Conservation (phyloP, 2,888 invertebrate genomes). For the Acanthoscelides obtectus region DNA sequence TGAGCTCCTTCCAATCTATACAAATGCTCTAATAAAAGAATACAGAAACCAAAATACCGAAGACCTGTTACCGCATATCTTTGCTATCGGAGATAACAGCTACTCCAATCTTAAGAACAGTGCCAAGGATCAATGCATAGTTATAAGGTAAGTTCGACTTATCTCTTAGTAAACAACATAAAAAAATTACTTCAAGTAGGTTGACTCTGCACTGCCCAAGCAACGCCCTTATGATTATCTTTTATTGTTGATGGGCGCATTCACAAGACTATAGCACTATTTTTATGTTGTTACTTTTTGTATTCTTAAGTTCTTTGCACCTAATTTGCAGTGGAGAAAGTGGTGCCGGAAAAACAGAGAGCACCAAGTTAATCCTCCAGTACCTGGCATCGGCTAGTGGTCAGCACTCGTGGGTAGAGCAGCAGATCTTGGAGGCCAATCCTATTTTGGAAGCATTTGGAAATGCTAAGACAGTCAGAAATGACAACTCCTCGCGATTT, state of each 20-base stretch:
- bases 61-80: conserved; percentile 90
- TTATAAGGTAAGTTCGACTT: conserved; percentile 69
- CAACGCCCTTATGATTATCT: no score
- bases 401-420: conserved; percentile 96
- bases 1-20: conserved; percentile 91
- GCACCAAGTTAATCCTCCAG: conserved; percentile 89
- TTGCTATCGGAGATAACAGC: conserved; percentile 90
- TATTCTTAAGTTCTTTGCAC: no score
- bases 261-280: no score
- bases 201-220: no score
- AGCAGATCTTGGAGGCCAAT: conserved; percentile 95
- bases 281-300: no score
- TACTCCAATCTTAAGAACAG: conserved; percentile 75
- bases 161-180: no score
- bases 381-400: conserved; percentile 91
- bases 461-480: conserved; percentile 92
- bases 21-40: conserved; percentile 76
- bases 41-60: conserved; percentile 80
- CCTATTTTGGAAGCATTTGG: conserved; percentile 96
- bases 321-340: conserved; percentile 87
- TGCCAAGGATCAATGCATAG: conserved; percentile 83
- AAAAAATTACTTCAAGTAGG: no score
- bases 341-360: conserved; percentile 95
- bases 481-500: conserved; percentile 94
- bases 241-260: no score